Evolutionary conservation across 2,888 invertebrate genomes (phyloP).

Genomic region (Philopedon plagiatum): DNA sequence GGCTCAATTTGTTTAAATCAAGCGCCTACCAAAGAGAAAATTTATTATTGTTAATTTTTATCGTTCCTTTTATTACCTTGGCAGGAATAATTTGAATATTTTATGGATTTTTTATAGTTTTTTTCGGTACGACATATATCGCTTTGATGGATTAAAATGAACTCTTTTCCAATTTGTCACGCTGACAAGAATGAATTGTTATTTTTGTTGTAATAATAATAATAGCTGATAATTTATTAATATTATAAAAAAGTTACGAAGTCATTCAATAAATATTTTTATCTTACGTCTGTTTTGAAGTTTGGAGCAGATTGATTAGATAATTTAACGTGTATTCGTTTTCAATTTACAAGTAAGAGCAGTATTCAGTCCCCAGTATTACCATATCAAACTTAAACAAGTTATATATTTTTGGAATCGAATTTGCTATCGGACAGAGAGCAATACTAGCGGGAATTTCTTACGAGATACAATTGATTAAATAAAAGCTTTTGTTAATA

Average conservation of each 20-base stretch:
- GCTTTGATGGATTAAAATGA: slow-evolving; percentile 33
- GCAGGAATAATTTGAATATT: slow-evolving; percentile 25
- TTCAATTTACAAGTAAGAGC: too few relatives aligned
- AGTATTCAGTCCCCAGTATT: too few relatives aligned
- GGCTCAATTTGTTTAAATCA: slow-evolving; percentile 33
- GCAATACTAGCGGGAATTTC: too few relatives aligned
- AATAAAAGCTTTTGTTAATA: too few relatives aligned
- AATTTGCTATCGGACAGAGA: too few relatives aligned
- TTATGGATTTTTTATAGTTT: slow-evolving; percentile 29
- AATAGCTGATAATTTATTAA: slow-evolving; percentile 15
- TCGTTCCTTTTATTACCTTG: slow-evolving; percentile 12
- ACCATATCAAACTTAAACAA: too few relatives aligned
- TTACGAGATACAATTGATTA: too few relatives aligned
- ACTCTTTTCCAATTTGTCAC: slow-evolving; percentile 18
- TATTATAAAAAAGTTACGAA: neutral
- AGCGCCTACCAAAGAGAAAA: slow-evolving; percentile 22
- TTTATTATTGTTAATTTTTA: slow-evolving; percentile 37
- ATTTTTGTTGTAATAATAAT: slow-evolving; percentile 17
- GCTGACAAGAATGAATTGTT: slow-evolving; percentile 26
- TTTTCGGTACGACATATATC: slow-evolving; percentile 22
- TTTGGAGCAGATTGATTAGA: too few relatives aligned
- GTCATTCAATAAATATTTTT: neutral
- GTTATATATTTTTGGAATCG: too few relatives aligned
- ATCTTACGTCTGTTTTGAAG: too few relatives aligned
- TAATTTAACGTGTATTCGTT: too few relatives aligned